These are phyloP conservation scores for Pseudocheirus occidentalis DNA, from an alignment of 2,797 vertebrate species.

Conservation along the genomic window DNA sequence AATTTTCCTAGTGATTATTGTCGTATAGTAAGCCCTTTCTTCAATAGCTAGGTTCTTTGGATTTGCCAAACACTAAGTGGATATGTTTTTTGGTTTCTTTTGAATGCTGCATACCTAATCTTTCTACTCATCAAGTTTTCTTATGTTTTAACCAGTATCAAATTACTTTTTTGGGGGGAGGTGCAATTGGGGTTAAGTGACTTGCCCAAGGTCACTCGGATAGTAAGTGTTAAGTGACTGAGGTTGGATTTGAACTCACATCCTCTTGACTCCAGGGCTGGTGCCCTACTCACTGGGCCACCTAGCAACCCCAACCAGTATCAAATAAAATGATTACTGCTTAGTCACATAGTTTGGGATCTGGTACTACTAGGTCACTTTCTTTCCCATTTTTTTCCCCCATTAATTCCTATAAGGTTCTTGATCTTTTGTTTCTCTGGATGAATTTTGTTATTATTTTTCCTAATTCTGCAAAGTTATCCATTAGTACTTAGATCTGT, in stretches of 20 bases:
- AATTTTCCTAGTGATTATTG: not conserved
- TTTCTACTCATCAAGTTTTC: not conserved
- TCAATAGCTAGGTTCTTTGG: not conserved
- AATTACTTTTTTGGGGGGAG: not conserved
- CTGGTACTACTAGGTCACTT: not conserved
- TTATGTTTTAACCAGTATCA: not conserved
- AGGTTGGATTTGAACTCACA: no score
- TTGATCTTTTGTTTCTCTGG: not conserved
- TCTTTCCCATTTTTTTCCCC: not conserved
- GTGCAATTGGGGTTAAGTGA: no score
- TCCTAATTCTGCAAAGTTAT: not conserved
- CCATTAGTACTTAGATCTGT: no score
- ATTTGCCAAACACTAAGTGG: not conserved
- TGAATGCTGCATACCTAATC: not conserved
- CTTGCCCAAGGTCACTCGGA: no score
- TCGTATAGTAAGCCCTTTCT: not conserved
- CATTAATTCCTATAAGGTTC: not conserved
- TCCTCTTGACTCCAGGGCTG: no score
- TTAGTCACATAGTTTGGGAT: not conserved
- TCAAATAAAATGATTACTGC: not conserved
- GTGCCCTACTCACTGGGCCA: no score
- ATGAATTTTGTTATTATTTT: not conserved
- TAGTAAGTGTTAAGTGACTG: no score
- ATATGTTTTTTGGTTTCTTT: no score
- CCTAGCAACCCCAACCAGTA: no score